These are phyloP conservation scores for Poeciliopsis turrubarensis DNA, from an alignment of 2,113 vertebrate species.

Conservation along the genomic window DNA sequence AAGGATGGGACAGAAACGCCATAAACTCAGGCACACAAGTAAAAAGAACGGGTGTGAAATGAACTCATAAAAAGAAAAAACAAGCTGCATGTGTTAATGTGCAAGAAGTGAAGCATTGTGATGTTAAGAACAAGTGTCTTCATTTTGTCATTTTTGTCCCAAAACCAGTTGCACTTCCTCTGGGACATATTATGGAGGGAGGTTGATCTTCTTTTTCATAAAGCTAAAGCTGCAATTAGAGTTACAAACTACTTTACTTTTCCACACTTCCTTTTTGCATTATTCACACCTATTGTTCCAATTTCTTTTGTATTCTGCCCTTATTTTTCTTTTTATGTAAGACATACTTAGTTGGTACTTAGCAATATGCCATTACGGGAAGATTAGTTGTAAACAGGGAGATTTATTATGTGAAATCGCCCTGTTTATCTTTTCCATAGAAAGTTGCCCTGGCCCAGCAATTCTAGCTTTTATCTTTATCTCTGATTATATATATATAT, in stretches of 20 bases:
- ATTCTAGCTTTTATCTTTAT: neutral
- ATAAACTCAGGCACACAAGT: conserved; percentile 62
- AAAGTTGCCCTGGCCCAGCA: neutral
- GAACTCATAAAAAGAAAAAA: conserved; percentile 19
- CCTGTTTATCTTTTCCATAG: neutral
- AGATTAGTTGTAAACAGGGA: neutral
- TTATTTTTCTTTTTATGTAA: neutral
- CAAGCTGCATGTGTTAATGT: conserved; percentile 31
- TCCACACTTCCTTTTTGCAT: neutral
- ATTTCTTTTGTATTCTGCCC: neutral
- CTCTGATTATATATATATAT: neutral
- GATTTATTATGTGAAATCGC: neutral
- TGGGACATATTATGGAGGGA: neutral
- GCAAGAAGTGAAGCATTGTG: conserved; percentile 1
- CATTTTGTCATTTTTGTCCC: neutral
- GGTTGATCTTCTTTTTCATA: neutral
- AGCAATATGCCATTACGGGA: neutral
- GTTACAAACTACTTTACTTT: neutral
- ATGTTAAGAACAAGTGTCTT: neutral
- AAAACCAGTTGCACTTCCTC: neutral
- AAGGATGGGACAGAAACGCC: conserved; percentile 53
- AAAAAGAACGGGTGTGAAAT: conserved; percentile 21
- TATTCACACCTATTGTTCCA: neutral
- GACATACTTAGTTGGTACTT: neutral
- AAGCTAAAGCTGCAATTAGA: neutral